A percentile compares a stretch with the other conserved stretches of the same genome.
Evolutionary conservation across 2,797 vertebrate species (phyloP).

Genomic region (Semotilus atromaculatus): DNA sequence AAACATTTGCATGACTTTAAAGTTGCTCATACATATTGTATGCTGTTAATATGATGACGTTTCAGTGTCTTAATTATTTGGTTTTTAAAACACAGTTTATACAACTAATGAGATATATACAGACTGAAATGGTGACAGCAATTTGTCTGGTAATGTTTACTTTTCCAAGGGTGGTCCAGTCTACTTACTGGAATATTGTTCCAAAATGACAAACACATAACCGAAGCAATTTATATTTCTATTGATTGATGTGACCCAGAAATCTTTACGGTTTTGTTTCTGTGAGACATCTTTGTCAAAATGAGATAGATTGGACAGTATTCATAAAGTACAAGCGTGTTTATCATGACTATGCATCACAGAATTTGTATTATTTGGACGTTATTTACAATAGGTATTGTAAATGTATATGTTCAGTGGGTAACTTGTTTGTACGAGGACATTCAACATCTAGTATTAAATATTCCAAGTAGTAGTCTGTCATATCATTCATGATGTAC

Average conservation of each 20-base stretch:
- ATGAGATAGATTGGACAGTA: neutral
- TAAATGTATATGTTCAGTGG: neutral
- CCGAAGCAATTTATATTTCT: conserved; percentile 14
- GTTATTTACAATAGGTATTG: neutral
- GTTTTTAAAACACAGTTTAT: no score
- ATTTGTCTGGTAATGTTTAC: neutral
- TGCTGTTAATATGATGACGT: neutral
- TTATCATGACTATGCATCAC: neutral
- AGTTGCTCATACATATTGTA: neutral
- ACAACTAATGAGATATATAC: no score
- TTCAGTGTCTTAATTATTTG: neutral
- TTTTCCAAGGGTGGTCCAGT: neutral
- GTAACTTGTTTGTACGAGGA: neutral
- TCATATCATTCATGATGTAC: neutral
- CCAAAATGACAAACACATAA: neutral
- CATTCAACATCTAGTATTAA: neutral
- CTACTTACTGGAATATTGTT: conserved; percentile 28
- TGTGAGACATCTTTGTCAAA: neutral
- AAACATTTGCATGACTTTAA: neutral
- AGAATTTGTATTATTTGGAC: neutral
- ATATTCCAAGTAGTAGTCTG: neutral
- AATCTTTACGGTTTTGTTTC: neutral
- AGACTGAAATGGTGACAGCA: neutral
- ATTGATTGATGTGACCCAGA: conserved; percentile 25
- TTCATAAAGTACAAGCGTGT: neutral